Percentiles rank a stretch among this genome's conserved stretches.
Evolutionary conservation across 64 coral and sea anemone species (phyloP).

Genomic region (Montipora capricornis): DNA sequence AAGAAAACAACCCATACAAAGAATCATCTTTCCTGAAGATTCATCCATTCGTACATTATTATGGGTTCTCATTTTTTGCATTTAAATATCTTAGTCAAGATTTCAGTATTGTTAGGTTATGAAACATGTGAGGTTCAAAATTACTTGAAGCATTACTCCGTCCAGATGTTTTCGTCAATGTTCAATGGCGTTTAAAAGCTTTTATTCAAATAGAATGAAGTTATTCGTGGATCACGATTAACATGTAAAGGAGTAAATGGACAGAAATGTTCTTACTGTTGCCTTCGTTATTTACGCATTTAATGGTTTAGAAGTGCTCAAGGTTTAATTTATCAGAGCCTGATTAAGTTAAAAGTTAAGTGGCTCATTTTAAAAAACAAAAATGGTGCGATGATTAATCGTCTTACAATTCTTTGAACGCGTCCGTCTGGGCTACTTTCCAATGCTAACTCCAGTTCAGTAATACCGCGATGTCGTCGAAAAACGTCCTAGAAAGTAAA

Average conservation of each 20-base stretch:
- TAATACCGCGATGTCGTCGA: constrained; percentile 42
- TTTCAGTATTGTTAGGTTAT: too few species aligned
- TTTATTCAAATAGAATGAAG: too few species aligned
- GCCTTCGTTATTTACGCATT: neutral
- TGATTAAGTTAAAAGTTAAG: neutral
- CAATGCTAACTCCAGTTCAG: constrained; percentile 46
- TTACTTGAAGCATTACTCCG: too few species aligned
- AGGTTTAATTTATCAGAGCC: neutral
- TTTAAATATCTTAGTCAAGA: too few species aligned
- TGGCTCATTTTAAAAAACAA: neutral
- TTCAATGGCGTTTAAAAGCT: too few species aligned
- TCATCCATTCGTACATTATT: too few species aligned
- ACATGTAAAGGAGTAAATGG: neutral
- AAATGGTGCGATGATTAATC: neutral
- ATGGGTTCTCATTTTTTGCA: too few species aligned
- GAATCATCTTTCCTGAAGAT: too few species aligned
- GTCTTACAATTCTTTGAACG: constrained; percentile 52
- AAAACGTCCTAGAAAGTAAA: constrained; percentile 58
- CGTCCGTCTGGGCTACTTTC: constrained; percentile 37
- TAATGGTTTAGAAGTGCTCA: neutral
- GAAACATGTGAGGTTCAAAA: too few species aligned
- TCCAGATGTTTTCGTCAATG: too few species aligned
- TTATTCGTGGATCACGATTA: neutral
- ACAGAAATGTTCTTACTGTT: neutral
- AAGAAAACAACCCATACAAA: too few species aligned